Conservation (phyloP, 2,797 vertebrate species). For the Coregonus suidteri region DNA sequence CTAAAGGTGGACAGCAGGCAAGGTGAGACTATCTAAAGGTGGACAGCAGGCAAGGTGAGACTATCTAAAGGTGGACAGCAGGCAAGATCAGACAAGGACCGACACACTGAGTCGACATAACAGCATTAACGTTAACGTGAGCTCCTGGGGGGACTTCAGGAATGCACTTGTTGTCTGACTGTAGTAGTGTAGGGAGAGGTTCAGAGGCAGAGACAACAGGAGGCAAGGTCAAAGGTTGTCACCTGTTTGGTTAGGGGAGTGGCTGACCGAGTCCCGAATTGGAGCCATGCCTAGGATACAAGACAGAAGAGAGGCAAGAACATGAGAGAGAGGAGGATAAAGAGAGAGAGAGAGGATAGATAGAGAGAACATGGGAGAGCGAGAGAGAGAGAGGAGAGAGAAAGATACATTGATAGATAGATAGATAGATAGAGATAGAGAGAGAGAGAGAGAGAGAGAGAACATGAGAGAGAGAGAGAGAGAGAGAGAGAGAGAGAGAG, state of each 20-base stretch:
- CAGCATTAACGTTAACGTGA: no score
- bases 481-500: no score
- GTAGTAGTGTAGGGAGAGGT: conserved; percentile 9
- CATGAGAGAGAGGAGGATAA: conserved; percentile 29
- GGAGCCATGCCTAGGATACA: conserved; percentile 91
- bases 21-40: no score
- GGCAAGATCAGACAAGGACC: background rate
- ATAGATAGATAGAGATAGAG: no score
- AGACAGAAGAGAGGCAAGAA: conserved; percentile 57
- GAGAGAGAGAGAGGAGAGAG: conserved; percentile 6
- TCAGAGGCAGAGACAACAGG: conserved; percentile 25
- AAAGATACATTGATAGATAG: no score
- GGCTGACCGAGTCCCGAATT: conserved; percentile 96
- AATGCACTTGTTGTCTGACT: background rate
- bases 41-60: no score
- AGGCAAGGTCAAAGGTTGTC: conserved; percentile 36
- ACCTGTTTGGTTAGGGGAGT: conserved; percentile 98
- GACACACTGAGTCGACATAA: no score
- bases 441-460: no score
- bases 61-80: background rate
- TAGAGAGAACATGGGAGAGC: no score
- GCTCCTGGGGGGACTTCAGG: background rate
- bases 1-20: no score
- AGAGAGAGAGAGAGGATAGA: conserved; percentile 23
- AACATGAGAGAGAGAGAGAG: no score